These are phyloP conservation scores for Mycteria americana DNA, from an alignment of 2,797 vertebrate genomes.

Conservation along the genomic window DNA sequence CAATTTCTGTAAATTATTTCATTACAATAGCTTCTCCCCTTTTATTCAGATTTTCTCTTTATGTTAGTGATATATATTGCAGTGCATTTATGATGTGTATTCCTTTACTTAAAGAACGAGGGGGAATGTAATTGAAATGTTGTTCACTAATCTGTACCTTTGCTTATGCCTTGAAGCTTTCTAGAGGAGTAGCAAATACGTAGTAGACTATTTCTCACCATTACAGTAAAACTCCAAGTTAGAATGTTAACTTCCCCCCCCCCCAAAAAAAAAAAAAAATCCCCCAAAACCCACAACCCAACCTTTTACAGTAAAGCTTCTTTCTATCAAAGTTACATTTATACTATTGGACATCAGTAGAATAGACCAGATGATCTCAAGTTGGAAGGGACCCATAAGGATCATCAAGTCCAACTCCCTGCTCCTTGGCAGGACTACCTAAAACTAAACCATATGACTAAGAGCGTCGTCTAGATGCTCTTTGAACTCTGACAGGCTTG, in stretches of 20 bases:
- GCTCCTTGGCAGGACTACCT: neutral
- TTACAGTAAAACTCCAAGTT: neutral
- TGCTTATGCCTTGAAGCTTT: neutral
- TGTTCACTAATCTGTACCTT: neutral
- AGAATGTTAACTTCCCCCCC: fast-evolving
- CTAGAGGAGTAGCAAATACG: neutral
- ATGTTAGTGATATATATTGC: neutral
- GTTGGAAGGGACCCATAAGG: neutral
- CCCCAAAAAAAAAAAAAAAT: neutral
- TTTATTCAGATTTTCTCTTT: neutral
- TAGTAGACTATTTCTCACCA: neutral
- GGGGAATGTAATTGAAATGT: neutral
- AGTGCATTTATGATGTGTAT: neutral
- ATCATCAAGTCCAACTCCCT: neutral
- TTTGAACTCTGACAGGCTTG: neutral
- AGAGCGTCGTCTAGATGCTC: neutral
- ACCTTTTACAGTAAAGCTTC: neutral
- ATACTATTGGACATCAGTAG: neutral
- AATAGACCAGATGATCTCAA: neutral
- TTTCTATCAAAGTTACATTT: neutral
- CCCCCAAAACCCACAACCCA: neutral
- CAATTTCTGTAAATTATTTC: neutral
- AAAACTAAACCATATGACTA: neutral
- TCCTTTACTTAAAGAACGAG: neutral
- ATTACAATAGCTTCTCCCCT: neutral